A percentile compares a stretch with the other conserved stretches of the same genome.
Evolutionary conservation across 2,113 vertebrate genomes (phyloP).

Genomic region (Climacteris rufus): DNA sequence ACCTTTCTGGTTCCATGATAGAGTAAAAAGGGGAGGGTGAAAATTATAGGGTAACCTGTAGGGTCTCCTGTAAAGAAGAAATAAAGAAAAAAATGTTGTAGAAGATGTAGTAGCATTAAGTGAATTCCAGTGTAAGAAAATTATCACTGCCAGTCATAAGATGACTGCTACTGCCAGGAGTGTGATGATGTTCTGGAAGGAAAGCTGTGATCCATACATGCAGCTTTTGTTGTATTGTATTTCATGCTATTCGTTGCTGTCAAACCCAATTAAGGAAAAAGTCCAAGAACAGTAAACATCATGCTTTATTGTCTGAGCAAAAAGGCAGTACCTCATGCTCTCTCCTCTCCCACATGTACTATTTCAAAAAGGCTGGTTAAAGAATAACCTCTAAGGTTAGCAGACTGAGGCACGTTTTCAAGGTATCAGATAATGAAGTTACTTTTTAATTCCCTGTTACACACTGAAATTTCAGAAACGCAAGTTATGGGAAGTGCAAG

Average conservation of each 20-base stretch:
- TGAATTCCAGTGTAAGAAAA: not conserved
- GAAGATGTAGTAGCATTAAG: not conserved
- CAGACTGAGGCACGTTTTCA: not conserved
- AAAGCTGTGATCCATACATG: not conserved
- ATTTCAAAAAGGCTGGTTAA: not conserved
- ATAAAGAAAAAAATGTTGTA: not conserved
- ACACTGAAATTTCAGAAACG: not conserved
- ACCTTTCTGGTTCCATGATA: not conserved
- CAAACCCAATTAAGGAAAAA: not conserved
- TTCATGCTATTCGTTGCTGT: not conserved
- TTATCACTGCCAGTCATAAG: not conserved
- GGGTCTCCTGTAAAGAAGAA: not conserved
- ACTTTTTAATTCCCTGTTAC: constrained; percentile 4
- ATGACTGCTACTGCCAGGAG: not conserved
- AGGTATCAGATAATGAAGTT: not conserved
- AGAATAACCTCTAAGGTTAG: not conserved
- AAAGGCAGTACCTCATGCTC: not conserved
- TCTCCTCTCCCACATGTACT: not conserved
- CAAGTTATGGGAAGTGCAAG: not conserved
- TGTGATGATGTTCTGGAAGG: not conserved
- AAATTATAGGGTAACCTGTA: not conserved
- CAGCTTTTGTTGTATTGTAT: not conserved
- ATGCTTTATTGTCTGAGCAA: not conserved
- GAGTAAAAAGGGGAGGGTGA: not conserved
- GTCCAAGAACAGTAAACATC: not conserved